Evolutionary conservation across 1,140 invertebrate species (phyloP).

Genomic region (Oncopodura yosiiana): DNA sequence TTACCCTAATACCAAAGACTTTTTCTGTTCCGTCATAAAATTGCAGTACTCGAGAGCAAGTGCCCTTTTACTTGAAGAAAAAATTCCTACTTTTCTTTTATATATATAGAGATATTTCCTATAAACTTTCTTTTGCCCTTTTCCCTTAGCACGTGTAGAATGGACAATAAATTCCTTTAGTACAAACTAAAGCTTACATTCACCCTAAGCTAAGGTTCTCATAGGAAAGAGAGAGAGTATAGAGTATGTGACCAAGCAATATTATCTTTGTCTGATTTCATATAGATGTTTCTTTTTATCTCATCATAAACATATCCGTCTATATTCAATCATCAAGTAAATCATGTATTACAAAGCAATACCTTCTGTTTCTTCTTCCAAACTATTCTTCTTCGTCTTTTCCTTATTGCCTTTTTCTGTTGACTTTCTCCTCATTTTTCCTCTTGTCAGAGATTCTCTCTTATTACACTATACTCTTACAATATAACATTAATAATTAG

Average conservation of each 20-base stretch:
- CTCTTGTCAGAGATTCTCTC: no score
- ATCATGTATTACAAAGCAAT: constrained; percentile 20
- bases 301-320: constrained; percentile 24
- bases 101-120: not conserved
- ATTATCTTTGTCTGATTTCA: constrained; percentile 1
- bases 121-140: not conserved
- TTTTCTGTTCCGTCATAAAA: not conserved
- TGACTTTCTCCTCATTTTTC: constrained; percentile 6
- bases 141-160: constrained; percentile 21
- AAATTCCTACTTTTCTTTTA: no score
- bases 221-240: not conserved
- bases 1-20: constrained; percentile 20
- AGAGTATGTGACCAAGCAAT: not conserved
- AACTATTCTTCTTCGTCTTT: no score
- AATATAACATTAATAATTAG: no score
- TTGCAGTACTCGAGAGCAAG: not conserved
- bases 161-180: constrained; percentile 20
- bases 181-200: not conserved
- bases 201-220: not conserved
- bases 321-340: constrained; percentile 27
- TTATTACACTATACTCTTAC: no score
- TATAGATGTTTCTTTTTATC: constrained; percentile 16
- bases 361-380: no score
- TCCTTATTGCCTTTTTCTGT: no score
- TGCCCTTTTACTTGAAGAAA: not conserved